phyloP scores from a whole-genome alignment of 2,113 vertebrate genomes.

The Pantherophis guttatus region DNA sequence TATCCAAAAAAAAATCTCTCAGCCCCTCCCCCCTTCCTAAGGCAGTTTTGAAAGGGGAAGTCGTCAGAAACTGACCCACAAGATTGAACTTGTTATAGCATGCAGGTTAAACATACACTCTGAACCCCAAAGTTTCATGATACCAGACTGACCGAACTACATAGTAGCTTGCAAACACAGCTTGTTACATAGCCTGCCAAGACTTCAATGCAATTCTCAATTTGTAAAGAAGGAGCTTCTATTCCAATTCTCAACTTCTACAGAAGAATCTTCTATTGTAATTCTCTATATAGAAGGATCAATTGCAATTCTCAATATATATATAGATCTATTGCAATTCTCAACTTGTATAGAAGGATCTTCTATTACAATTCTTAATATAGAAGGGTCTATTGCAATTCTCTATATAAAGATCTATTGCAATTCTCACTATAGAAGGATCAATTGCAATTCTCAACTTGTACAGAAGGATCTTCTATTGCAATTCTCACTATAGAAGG shows the following conservation, averaged over 20 bases:
- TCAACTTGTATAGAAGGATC: not conserved
- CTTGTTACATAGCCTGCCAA: not conserved
- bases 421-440: too few species aligned
- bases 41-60: not conserved
- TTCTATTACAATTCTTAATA: not conserved
- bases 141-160: not conserved
- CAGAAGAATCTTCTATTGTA: too few species aligned
- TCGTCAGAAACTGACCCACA: not conserved
- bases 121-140: not conserved
- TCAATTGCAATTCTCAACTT: not conserved
- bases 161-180: not conserved
- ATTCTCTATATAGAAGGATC: too few species aligned
- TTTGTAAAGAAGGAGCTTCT: too few species aligned
- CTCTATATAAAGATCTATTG: too few species aligned
- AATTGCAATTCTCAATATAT: too few species aligned
- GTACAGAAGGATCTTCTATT: not conserved
- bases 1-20: not conserved
- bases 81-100: not conserved
- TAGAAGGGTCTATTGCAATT: not conserved
- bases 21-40: not conserved
- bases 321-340: not conserved
- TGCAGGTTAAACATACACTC: not conserved
- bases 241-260: too few species aligned
- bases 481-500: not conserved
- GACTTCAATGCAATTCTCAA: not conserved